Percentiles rank a stretch among this genome's conserved stretches.
phyloP scores from a whole-genome alignment of 2,113 vertebrate species.

The Crotophaga sulcirostris region DNA sequence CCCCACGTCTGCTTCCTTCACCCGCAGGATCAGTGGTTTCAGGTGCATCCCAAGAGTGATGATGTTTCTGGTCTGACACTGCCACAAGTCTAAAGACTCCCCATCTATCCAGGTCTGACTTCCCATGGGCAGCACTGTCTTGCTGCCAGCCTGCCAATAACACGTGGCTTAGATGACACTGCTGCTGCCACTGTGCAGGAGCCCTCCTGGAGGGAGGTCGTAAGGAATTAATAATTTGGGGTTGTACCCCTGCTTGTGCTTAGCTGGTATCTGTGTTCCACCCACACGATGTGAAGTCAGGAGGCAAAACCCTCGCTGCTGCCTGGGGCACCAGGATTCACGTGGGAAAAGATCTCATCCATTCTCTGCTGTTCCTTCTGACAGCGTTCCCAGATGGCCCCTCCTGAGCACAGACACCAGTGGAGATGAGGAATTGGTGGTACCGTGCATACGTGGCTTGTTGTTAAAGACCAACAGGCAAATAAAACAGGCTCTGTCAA shows the following conservation, averaged over 20 bases:
- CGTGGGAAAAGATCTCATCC: neutral
- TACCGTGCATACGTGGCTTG: rapidly evolving
- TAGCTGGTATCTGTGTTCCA: neutral
- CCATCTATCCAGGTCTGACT: neutral
- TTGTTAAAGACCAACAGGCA: neutral
- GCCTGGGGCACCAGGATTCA: neutral
- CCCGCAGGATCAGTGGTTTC: neutral
- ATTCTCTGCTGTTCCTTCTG: neutral
- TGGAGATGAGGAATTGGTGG: neutral
- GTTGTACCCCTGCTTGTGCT: neutral
- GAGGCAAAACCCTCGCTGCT: neutral
- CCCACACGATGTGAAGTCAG: neutral
- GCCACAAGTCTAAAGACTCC: neutral
- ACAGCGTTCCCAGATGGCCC: neutral
- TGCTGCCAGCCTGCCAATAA: neutral
- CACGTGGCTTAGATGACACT: rapidly evolving
- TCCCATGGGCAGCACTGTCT: neutral
- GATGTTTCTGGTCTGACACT: neutral
- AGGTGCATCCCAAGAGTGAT: neutral
- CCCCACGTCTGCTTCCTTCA: neutral
- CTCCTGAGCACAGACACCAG: neutral
- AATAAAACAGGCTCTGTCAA: neutral
- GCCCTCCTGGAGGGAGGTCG: neutral
- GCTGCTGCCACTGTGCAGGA: neutral
- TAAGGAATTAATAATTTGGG: neutral